These are phyloP conservation scores for Aleiodes testaceus DNA, from an alignment of 2,888 invertebrate species.

Conservation along the genomic window DNA sequence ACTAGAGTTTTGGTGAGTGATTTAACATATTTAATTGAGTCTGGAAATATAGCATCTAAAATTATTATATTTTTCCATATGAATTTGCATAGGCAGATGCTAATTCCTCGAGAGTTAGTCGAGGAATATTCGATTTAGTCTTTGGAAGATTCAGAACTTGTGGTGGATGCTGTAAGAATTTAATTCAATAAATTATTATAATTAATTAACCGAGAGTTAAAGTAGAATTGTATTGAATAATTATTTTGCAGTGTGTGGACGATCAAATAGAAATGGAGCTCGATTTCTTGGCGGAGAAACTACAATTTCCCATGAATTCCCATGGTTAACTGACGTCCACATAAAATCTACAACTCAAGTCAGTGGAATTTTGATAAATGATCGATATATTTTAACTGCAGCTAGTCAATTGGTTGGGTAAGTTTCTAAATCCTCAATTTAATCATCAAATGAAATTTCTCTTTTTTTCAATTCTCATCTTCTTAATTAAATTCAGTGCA, in stretches of 20 bases:
- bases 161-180: conserved; percentile 63
- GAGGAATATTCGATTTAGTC: conserved; percentile 64
- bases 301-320: conserved; percentile 75
- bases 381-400: conserved; percentile 76
- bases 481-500: conserved; percentile 52
- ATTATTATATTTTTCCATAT: conserved; percentile 1
- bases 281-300: conserved; percentile 74
- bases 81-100: conserved; percentile 5
- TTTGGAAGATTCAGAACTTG: conserved; percentile 64
- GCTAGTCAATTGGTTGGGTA: conserved; percentile 75
- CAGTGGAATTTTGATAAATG: conserved; percentile 76
- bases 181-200: not conserved
- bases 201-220: not conserved
- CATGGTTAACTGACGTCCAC: conserved; percentile 75
- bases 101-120: conserved; percentile 50
- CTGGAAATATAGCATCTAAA: not conserved
- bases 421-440: conserved; percentile 33
- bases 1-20: conserved; percentile 38
- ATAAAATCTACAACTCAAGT: conserved; percentile 67
- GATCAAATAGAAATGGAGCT: conserved; percentile 71
- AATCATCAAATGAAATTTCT: not conserved
- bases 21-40: not conserved
- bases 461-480: conserved; percentile 19
- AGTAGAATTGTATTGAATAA: not conserved
- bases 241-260: conserved; percentile 71